Conservation (phyloP, 92 coral and sea anemone species). For the Porites divaricata region DNA sequence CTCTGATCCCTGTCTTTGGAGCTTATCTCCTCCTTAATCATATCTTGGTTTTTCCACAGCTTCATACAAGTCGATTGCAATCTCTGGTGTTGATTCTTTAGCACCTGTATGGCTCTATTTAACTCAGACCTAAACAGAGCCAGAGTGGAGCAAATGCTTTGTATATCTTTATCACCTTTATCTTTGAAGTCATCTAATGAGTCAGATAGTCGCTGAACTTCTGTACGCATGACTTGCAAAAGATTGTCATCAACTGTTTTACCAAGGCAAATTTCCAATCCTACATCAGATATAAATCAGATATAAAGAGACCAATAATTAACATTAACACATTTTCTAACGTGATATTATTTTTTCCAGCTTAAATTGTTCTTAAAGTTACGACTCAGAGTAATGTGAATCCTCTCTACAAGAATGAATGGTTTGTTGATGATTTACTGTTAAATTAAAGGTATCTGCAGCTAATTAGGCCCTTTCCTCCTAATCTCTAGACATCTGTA, state of each 20-base stretch:
- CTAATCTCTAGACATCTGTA: too few relatives aligned
- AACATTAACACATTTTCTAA: neutral
- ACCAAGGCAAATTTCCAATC: constrained; percentile 47
- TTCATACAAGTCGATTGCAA: neutral
- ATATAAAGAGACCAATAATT: neutral
- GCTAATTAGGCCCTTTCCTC: too few relatives aligned
- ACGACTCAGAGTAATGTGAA: too few relatives aligned
- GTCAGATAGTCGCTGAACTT: constrained; percentile 23
- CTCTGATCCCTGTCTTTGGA: neutral
- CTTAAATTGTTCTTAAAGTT: too few relatives aligned
- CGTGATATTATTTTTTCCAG: too few relatives aligned
- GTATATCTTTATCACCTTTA: neutral
- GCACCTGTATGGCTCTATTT: neutral
- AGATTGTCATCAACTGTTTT: constrained; percentile 41
- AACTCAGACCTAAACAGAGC: constrained; percentile 12
- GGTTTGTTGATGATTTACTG: too few relatives aligned
- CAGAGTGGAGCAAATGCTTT: constrained; percentile 7
- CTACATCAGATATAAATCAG: constrained; percentile 2
- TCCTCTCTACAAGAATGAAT: too few relatives aligned
- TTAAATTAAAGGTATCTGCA: too few relatives aligned
- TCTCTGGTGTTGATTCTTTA: neutral
- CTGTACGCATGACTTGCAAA: neutral
- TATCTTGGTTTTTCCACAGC: neutral
- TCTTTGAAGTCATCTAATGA: neutral
- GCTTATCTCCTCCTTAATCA: neutral